phyloP scores from a whole-genome alignment of 2,113 vertebrate genomes.

The Clarias batrachus region DNA sequence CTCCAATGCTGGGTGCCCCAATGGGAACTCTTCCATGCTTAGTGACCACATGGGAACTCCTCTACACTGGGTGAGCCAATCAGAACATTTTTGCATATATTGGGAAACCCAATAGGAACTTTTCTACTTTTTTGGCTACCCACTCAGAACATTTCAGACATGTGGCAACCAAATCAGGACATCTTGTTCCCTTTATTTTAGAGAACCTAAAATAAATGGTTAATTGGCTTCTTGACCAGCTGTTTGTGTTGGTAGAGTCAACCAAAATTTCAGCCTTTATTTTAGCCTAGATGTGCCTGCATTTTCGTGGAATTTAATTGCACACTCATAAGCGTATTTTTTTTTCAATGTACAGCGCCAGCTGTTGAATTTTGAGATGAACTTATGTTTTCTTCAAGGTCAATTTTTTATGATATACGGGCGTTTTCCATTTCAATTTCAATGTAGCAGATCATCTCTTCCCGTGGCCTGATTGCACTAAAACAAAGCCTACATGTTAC shows the following conservation, averaged over 20 bases:
- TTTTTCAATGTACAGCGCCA: no score
- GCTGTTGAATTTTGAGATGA: no score
- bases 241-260: neutral
- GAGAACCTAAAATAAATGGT: neutral
- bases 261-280: neutral
- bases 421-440: no score
- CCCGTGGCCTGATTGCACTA: no score
- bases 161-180: no score
- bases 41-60: neutral
- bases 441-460: no score
- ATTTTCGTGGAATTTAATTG: no score
- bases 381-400: no score
- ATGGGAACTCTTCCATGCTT: neutral
- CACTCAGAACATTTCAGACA: neutral
- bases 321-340: no score
- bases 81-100: neutral
- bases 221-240: neutral
- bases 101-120: neutral
- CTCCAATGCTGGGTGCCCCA: neutral
- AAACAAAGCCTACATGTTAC: no score
- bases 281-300: neutral
- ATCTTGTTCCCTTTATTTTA: neutral
- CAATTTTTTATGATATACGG: no score
- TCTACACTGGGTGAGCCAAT: neutral
- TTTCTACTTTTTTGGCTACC: neutral